Conservation (phyloP, 2,113 vertebrate species). For the Mesoclemmys tuberculata region DNA sequence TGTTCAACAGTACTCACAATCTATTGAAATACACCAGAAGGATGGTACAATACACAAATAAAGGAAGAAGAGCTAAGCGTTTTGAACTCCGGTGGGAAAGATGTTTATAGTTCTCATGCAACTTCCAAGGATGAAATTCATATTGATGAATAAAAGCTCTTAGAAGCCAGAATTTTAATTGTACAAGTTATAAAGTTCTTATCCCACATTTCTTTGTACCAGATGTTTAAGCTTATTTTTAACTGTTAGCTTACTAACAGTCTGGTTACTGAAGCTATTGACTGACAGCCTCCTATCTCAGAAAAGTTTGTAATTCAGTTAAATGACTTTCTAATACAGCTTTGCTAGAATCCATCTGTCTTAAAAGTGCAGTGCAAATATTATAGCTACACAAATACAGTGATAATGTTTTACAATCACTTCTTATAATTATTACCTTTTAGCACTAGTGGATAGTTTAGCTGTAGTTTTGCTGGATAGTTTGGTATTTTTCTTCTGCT, state of each 20-base stretch:
- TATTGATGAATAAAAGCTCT: not conserved
- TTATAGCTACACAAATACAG: not conserved
- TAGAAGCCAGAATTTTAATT: not conserved
- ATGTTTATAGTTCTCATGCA: accelerated
- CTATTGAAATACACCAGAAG: constrained; percentile 16
- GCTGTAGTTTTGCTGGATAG: constrained; percentile 94
- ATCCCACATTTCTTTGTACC: too few relatives aligned
- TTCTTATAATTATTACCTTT: constrained; percentile 81
- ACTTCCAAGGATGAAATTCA: accelerated
- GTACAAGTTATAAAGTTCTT: not conserved
- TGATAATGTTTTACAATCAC: not conserved
- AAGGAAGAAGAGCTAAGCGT: not conserved
- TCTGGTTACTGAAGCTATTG: not conserved
- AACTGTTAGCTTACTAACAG: not conserved
- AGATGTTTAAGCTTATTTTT: not conserved
- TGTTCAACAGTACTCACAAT: not conserved
- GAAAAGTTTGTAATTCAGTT: not conserved
- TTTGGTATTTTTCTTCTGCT: constrained; percentile 93
- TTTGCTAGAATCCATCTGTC: not conserved
- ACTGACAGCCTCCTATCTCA: not conserved
- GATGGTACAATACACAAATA: constrained; percentile 13
- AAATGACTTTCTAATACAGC: not conserved
- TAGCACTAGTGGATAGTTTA: constrained; percentile 93
- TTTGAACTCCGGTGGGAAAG: not conserved
- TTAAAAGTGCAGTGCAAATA: not conserved